Evolutionary conservation across 2,888 invertebrate genomes (phyloP).

Genomic region (Habroteleia sp.): DNA sequence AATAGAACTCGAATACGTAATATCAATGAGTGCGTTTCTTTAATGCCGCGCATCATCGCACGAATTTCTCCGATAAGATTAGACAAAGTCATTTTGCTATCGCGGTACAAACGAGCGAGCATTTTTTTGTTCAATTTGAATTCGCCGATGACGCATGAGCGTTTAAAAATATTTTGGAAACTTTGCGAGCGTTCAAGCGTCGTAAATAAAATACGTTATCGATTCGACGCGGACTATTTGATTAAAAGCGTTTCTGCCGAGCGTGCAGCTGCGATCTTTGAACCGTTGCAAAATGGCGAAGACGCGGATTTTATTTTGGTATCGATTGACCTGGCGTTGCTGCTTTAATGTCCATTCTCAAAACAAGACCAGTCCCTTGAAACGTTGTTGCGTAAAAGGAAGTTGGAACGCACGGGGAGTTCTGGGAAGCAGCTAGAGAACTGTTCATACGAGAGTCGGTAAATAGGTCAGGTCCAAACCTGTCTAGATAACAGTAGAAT

Average conservation of each 20-base stretch:
- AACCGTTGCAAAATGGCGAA: constrained; percentile 47
- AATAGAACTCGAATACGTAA: constrained; percentile 30
- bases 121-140: no score
- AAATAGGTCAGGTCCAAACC: constrained; percentile 59
- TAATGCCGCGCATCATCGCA: neutral
- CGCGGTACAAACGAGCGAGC: no score
- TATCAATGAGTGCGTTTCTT: constrained; percentile 11
- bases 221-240: constrained; percentile 8
- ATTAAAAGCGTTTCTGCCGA: constrained; percentile 2
- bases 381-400: constrained; percentile 25
- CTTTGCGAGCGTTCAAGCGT: neutral
- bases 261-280: constrained; percentile 29
- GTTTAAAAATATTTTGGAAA: constrained; percentile 11
- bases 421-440: constrained; percentile 27
- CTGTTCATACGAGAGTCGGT: constrained; percentile 21
- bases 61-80: constrained; percentile 22
- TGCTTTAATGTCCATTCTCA: no score
- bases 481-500: constrained; percentile 54
- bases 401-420: constrained; percentile 2
- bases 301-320: constrained; percentile 23
- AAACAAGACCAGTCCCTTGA: constrained; percentile 1
- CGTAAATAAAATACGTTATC: constrained; percentile 3
- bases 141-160: constrained; percentile 1
- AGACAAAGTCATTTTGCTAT: constrained; percentile 9
- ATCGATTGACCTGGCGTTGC: constrained; percentile 10